Evolutionary conservation across 1,140 invertebrate species (phyloP).

Genomic region (Eriocheir sinensis): DNA sequence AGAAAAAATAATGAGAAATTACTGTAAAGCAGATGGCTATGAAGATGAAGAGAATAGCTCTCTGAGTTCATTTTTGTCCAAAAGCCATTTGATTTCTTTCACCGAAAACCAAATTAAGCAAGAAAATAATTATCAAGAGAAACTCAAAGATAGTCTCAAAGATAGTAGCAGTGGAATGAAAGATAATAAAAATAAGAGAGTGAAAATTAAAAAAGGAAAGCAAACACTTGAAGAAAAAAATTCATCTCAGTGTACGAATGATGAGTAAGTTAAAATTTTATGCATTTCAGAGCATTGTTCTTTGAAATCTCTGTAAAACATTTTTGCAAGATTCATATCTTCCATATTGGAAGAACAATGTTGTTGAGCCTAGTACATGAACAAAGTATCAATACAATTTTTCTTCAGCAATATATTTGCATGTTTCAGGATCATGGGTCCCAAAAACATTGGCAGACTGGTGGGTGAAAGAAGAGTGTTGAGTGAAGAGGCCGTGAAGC

Average conservation of each 20-base stretch:
- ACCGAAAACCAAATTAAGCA: neutral
- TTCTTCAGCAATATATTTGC: neutral
- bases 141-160: neutral
- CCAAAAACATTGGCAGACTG: neutral
- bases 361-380: neutral
- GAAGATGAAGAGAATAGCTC: neutral
- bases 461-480: neutral
- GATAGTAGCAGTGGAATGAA: neutral
- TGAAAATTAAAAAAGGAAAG: neutral
- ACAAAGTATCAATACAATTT: neutral
- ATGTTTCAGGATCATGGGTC: neutral
- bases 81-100: neutral
- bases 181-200: neutral
- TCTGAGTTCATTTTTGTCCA: neutral
- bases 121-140: neutral
- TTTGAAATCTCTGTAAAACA: neutral
- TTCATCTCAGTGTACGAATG: neutral
- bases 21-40: neutral
- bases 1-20: neutral
- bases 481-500: conserved; percentile 38
- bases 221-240: neutral
- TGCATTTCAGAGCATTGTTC: neutral
- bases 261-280: neutral
- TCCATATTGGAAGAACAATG: neutral
- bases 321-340: neutral